A percentile compares a stretch with the other conserved stretches of the same genome.
These are phyloP conservation scores for Ploceus nigricollis DNA, from an alignment of 2,113 vertebrate species.

Conservation along the genomic window DNA sequence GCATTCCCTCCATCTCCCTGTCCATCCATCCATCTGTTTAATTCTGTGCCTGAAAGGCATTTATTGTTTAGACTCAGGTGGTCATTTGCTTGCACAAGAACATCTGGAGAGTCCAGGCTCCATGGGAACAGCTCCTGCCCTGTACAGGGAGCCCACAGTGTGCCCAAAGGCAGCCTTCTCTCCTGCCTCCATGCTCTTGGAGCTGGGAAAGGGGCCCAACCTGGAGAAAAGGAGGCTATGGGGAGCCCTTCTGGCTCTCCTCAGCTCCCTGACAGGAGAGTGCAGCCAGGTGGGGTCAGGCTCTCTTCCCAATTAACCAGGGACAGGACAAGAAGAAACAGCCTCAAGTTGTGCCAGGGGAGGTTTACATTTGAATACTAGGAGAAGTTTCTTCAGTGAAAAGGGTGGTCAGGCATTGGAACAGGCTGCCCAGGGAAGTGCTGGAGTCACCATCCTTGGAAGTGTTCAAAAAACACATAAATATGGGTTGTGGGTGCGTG, in stretches of 20 bases:
- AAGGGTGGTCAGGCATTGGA: neutral
- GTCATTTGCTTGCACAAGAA: neutral
- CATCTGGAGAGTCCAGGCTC: neutral
- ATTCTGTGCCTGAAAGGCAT: neutral
- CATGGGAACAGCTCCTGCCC: neutral
- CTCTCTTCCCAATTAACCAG: neutral
- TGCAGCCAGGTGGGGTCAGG: accelerated
- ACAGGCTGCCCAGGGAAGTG: neutral
- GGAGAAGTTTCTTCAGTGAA: neutral
- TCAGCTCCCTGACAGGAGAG: neutral
- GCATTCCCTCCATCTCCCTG: neutral
- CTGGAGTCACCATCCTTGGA: neutral
- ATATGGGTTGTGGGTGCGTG: accelerated
- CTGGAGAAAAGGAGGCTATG: neutral
- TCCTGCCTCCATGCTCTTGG: neutral
- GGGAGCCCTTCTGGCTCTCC: neutral
- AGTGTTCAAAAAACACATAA: neutral
- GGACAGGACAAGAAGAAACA: neutral
- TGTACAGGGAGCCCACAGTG: neutral
- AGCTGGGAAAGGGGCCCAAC: neutral
- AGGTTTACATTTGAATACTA: neutral
- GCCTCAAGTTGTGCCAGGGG: neutral
- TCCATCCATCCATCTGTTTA: neutral
- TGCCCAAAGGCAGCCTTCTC: neutral
- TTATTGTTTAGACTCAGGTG: neutral